Evolutionary conservation across 1,140 invertebrate genomes (phyloP).

Genomic region (Eciton burchellii): DNA sequence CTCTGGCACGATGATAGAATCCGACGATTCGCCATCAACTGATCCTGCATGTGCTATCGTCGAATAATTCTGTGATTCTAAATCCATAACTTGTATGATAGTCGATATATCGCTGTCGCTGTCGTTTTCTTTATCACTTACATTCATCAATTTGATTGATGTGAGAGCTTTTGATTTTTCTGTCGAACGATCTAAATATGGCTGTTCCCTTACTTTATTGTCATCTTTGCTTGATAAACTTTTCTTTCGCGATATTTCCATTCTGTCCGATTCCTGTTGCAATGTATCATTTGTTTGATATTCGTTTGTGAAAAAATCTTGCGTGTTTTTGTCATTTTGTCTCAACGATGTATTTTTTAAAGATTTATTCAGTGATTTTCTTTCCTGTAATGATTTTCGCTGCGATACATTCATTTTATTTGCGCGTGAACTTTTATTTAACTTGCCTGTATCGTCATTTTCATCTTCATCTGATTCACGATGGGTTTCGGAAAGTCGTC

Average conservation of each 20-base stretch:
- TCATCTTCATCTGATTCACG: too few species aligned
- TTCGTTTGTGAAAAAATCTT: too few species aligned
- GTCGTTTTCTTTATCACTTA: background rate
- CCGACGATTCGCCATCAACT: background rate
- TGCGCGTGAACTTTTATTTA: too few species aligned
- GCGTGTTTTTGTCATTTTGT: conserved; percentile 1
- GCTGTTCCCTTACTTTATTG: conserved; percentile 11
- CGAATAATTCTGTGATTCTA: conserved; percentile 25
- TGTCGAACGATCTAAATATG: conserved; percentile 3
- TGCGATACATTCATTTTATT: too few species aligned
- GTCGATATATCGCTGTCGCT: background rate
- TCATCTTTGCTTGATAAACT: conserved; percentile 26
- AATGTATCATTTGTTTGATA: too few species aligned
- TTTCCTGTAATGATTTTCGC: too few species aligned
- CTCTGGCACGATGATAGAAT: background rate
- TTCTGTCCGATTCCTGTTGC: too few species aligned
- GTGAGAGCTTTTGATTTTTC: background rate
- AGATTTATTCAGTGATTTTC: too few species aligned
- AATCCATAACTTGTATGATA: background rate
- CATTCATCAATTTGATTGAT: background rate
- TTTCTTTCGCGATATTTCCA: background rate
- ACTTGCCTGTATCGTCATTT: too few species aligned
- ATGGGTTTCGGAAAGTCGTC: too few species aligned
- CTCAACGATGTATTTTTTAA: background rate
- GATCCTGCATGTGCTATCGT: conserved; percentile 38